phyloP scores from a whole-genome alignment of 2,797 vertebrate species.

The Nannoperca obscura region DNA sequence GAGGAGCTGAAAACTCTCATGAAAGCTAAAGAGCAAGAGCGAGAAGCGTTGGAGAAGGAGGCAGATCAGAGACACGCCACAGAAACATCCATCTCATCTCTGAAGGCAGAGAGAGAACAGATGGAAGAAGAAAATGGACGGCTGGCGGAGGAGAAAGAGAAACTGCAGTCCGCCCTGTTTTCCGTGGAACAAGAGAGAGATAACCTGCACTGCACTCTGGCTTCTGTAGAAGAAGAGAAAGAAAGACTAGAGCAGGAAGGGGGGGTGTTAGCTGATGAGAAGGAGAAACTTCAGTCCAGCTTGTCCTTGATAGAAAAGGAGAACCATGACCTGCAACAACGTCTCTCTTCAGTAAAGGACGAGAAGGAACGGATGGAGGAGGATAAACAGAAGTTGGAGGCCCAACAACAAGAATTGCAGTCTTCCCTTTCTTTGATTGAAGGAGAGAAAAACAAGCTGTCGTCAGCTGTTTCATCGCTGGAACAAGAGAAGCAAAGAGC shows the following conservation, averaged over 20 bases:
- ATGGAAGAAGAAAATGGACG: slow-evolving; percentile 35
- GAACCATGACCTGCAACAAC: slow-evolving; percentile 49
- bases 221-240: slow-evolving; percentile 52
- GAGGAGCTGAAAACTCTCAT: slow-evolving; percentile 66
- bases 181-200: slow-evolving; percentile 57
- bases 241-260: slow-evolving; percentile 46
- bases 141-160: slow-evolving; percentile 60
- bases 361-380: slow-evolving; percentile 51
- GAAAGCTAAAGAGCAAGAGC: slow-evolving; percentile 75
- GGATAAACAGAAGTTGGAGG: slow-evolving; percentile 54
- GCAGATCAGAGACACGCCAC: slow-evolving; percentile 47
- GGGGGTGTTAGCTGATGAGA: slow-evolving; percentile 29
- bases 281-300: slow-evolving; percentile 40
- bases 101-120: slow-evolving; percentile 55
- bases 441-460: slow-evolving; percentile 56
- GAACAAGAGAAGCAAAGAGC: slow-evolving; percentile 61
- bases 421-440: slow-evolving; percentile 52
- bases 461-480: slow-evolving; percentile 49
- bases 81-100: slow-evolving; percentile 52
- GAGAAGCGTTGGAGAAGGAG: slow-evolving; percentile 52
- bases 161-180: slow-evolving; percentile 32
- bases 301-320: slow-evolving; percentile 55
- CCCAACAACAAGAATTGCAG: slow-evolving; percentile 54
- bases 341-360: slow-evolving; percentile 44
- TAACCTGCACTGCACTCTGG: slow-evolving; percentile 41